These are phyloP conservation scores for Plagiodera versicolora DNA, from an alignment of 2,888 invertebrate species.

Conservation along the genomic window DNA sequence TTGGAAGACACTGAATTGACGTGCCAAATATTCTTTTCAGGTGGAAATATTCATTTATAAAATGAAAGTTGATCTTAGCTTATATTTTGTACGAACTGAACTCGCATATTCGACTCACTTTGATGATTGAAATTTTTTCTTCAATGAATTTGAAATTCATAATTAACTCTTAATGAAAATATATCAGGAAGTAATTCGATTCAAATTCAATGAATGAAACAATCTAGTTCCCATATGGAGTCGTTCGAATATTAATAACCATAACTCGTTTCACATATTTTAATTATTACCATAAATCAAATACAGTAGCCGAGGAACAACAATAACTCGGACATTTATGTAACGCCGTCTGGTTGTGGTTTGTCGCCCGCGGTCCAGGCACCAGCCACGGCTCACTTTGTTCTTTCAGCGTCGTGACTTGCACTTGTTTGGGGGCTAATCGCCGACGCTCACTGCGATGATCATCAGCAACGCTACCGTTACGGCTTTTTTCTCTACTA, in stretches of 20 bases:
- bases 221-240: neutral
- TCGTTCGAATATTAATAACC: neutral
- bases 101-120: too few relatives aligned
- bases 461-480: slow-evolving; percentile 33
- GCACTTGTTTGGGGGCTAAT: slow-evolving; percentile 46
- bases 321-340: slow-evolving; percentile 38
- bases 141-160: too few relatives aligned
- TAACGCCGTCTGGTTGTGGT: slow-evolving; percentile 33
- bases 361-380: slow-evolving; percentile 38
- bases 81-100: too few relatives aligned
- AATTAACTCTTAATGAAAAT: too few relatives aligned
- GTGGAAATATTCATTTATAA: too few relatives aligned
- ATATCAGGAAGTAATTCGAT: neutral
- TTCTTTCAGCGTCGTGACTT: slow-evolving; percentile 38
- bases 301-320: slow-evolving; percentile 38
- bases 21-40: too few relatives aligned
- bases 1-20: too few relatives aligned
- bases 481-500: slow-evolving; percentile 25
- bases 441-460: slow-evolving; percentile 31
- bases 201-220: neutral
- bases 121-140: too few relatives aligned
- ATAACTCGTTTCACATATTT: slow-evolving; percentile 13
- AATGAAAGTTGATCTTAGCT: too few relatives aligned
- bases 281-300: slow-evolving; percentile 40
- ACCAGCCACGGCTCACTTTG: slow-evolving; percentile 20